These are phyloP conservation scores for Anoura caudifer DNA, from an alignment of 2,113 vertebrate species.

Conservation along the genomic window DNA sequence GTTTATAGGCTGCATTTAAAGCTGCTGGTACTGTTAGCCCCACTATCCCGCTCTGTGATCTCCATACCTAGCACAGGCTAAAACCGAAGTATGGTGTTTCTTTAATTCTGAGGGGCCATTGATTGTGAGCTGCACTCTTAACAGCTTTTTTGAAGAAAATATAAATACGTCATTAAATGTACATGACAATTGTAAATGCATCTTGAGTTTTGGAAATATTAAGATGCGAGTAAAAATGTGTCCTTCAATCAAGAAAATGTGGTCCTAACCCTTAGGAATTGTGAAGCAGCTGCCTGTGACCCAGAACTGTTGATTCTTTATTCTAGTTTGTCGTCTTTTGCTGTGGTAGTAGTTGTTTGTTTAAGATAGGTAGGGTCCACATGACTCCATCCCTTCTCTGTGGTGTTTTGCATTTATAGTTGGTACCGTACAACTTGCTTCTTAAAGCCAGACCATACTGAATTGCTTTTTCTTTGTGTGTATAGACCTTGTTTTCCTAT, in stretches of 20 bases:
- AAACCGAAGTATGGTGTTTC: background rate
- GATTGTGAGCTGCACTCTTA: background rate
- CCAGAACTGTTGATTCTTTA: background rate
- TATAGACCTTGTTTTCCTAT: background rate
- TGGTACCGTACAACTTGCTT: background rate
- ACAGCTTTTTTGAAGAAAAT: background rate
- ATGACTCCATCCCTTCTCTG: background rate
- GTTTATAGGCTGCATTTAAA: conserved; percentile 30
- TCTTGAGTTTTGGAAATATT: conserved; percentile 15
- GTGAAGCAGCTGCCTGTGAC: background rate
- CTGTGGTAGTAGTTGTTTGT: background rate
- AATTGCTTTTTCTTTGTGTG: background rate
- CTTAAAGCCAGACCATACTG: background rate
- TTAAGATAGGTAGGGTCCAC: background rate
- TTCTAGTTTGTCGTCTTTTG: background rate
- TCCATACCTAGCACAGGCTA: background rate
- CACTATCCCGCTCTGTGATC: background rate
- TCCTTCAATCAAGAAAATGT: background rate
- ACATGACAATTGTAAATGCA: background rate
- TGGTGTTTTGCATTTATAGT: background rate
- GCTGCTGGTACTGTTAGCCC: background rate
- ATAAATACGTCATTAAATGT: background rate
- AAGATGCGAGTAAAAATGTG: background rate
- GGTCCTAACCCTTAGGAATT: background rate
- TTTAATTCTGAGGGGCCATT: background rate